These are phyloP conservation scores for Prostheceraeus crozeri DNA, from an alignment of 2,888 invertebrate species.

Conservation along the genomic window DNA sequence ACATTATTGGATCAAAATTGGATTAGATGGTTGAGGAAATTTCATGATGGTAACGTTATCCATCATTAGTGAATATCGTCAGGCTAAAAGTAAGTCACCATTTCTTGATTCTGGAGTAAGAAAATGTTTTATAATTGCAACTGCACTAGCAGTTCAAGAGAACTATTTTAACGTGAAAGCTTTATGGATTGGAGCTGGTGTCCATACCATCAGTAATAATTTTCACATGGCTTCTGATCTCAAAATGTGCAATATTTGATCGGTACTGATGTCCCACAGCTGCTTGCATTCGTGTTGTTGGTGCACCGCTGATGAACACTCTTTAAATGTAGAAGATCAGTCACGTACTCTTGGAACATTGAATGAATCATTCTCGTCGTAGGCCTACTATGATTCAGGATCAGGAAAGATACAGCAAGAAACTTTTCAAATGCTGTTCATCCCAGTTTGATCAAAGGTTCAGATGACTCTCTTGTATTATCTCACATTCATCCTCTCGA, in stretches of 20 bases:
- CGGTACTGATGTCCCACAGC: conserved; percentile 25
- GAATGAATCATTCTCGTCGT: conserved; percentile 11
- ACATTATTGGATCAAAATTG: no score
- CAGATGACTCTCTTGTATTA: conserved; percentile 12
- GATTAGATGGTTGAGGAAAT: no score
- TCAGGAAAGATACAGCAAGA: conserved; percentile 8
- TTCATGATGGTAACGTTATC: no score
- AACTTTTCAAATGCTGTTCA: conserved; percentile 19
- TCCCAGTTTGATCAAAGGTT: conserved; percentile 14
- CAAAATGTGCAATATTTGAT: conserved; percentile 22
- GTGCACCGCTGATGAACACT: conserved; percentile 17
- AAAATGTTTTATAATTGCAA: conserved; percentile 28
- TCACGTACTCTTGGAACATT: conserved; percentile 27
- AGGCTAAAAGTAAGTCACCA: neutral
- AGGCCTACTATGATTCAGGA: conserved; percentile 23
- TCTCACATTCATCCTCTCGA: conserved; percentile 4
- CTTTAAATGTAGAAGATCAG: neutral
- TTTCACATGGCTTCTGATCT: conserved; percentile 5
- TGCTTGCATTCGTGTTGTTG: conserved; percentile 25
- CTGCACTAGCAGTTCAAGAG: conserved; percentile 25
- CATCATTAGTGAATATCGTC: no score
- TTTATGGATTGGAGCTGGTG: conserved; percentile 12
- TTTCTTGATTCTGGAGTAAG: conserved; percentile 14
- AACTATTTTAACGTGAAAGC: conserved; percentile 18
- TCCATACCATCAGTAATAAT: no score